Evolutionary conservation across 2,888 invertebrate species (phyloP), one percentile per base, ranked within the genome.

Genomic region (Andrena hattorfiana): DNA sequence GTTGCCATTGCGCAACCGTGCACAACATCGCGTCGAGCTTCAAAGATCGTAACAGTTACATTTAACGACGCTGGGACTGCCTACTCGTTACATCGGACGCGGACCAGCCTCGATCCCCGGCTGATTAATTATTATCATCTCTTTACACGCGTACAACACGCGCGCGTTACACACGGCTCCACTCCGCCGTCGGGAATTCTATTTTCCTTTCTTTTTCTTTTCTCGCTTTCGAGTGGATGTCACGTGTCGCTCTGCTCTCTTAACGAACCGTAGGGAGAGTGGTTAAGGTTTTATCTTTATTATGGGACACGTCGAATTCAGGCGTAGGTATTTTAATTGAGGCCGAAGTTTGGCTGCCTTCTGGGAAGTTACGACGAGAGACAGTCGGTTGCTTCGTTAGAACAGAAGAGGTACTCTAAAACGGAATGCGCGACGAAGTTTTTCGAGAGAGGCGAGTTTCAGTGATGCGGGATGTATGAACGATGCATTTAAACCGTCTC

Each of bases 21-120:
- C 42, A 51, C 56, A 63, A 62, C 69, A 63, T 32, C 63, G 60
- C 66, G 67, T 56, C 73, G 67, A 59, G 60, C 75, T 62, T 68
- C 69, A 71, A 56, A 79, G 86, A 85, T 89, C 66, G 88, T 89
- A 88, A 88, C 84, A 83, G 86, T 88, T 89, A 79, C 88, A 89
- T 89, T 70, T 88, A 88, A 86, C 87, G 79, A 82, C 73, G 77
- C 54, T 35, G 63, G 59, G 30, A 26, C 51, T 51, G 49, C 35
- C 71, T 73, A 67, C 83, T 81, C 83, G 81, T 83, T 83, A 83
- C 70, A 72, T 83, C 81, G 68, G 35, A 13, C 73, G 68, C 71
- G 30, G 48, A 48, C 49, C 16, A 32, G 49, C 30, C 60, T 54
- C 66, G 66, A 70, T 72, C 67, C 42, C 20, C 66, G 60, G 2